Evolutionary conservation across 2,888 invertebrate species (phyloP).

Genomic region (Argynnis bischoffii): DNA sequence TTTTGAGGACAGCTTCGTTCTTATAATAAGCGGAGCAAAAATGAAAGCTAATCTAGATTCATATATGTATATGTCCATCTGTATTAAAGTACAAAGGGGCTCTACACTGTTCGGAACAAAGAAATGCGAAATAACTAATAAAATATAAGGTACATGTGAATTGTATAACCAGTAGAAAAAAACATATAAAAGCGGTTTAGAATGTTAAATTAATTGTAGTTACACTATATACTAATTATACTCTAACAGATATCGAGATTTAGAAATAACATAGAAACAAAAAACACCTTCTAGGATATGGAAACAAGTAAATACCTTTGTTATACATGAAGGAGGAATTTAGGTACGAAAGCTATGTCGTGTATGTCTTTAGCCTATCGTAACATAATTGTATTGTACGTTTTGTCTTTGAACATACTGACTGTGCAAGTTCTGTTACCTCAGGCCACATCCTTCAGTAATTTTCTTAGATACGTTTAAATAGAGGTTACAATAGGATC

Average conservation of each 20-base stretch:
- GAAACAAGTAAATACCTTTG: too few species aligned
- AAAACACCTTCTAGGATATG: too few species aligned
- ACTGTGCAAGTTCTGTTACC: conserved; percentile 24
- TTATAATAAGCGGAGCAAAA: too few species aligned
- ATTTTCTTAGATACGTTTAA: conserved; percentile 26
- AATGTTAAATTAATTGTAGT: not conserved
- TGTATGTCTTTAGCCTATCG: not conserved
- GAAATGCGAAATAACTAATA: not conserved
- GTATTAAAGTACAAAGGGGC: not conserved
- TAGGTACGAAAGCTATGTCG: not conserved
- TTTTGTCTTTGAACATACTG: conserved; percentile 16
- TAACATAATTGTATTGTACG: conserved; percentile 9
- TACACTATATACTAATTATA: too few species aligned
- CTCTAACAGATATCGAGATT: too few species aligned
- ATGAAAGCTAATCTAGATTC: too few species aligned
- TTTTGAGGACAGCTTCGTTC: too few species aligned
- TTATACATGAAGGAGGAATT: too few species aligned
- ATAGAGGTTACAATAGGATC: conserved; percentile 31
- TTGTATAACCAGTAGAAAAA: not conserved
- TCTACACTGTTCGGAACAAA: conserved; percentile 3
- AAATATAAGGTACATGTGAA: not conserved
- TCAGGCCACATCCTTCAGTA: conserved; percentile 29
- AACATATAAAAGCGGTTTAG: not conserved
- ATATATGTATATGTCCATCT: too few species aligned
- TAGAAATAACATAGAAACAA: too few species aligned